Conservation (phyloP, 2,113 vertebrate species). For the Melospiza melodia region DNA sequence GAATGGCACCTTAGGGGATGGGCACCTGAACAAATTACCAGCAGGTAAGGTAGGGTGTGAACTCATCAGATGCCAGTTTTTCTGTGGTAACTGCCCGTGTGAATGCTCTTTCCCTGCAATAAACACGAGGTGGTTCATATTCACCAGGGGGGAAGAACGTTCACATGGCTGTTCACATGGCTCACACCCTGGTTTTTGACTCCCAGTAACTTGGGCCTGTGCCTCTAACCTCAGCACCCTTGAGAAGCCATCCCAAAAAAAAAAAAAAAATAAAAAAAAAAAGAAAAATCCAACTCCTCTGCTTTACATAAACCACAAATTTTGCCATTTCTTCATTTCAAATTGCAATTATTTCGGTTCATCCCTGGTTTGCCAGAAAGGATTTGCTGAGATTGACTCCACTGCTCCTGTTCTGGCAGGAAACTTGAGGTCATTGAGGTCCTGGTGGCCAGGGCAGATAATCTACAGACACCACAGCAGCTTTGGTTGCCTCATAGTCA, state of each 20-base stretch:
- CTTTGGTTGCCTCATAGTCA: not conserved
- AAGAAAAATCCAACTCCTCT: not conserved
- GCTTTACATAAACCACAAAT: not conserved
- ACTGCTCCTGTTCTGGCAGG: not conserved
- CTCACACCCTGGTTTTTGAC: constrained; percentile 47
- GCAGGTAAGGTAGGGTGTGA: constrained; percentile 56
- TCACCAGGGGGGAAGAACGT: constrained; percentile 27
- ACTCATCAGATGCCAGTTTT: constrained; percentile 55
- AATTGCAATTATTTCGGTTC: not conserved
- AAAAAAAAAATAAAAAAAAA: not conserved
- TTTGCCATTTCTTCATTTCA: not conserved
- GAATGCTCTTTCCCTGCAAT: constrained; percentile 54
- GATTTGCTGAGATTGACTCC: not conserved
- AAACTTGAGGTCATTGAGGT: not conserved
- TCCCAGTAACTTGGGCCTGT: constrained; percentile 17
- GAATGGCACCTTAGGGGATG: constrained; percentile 58
- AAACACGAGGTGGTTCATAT: constrained; percentile 29
- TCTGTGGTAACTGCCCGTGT: constrained; percentile 61
- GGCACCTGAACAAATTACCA: constrained; percentile 63
- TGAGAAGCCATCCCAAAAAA: not conserved
- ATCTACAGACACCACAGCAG: not conserved
- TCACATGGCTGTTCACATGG: constrained; percentile 37
- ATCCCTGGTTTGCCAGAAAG: not conserved
- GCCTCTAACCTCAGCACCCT: constrained; percentile 13
- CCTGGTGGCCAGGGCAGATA: not conserved